phyloP scores from a whole-genome alignment of 2,113 vertebrate species.

The Heterotilapia buettikoferi region DNA sequence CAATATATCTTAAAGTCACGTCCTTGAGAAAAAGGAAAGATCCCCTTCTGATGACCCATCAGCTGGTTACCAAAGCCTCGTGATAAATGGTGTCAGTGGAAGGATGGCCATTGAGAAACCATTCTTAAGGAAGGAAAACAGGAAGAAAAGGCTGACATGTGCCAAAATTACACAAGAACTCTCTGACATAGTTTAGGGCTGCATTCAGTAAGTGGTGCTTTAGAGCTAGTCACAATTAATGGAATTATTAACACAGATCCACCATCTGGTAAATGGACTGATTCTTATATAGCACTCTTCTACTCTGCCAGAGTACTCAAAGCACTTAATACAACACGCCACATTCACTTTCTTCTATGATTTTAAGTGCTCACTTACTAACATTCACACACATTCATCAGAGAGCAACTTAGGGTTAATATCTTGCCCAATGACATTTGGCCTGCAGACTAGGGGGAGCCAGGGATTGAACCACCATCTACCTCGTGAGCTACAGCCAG shows the following conservation, averaged over 20 bases:
- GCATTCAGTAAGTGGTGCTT: neutral
- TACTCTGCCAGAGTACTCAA: no score
- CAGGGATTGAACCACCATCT: rapidly evolving
- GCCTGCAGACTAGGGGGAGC: neutral
- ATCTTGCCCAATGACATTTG: neutral
- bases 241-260: neutral
- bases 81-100: neutral
- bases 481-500: neutral
- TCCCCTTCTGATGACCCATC: rapidly evolving
- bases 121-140: neutral
- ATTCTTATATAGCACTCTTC: no score
- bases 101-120: neutral
- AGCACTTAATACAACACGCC: rapidly evolving
- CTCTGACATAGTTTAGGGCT: neutral
- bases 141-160: neutral
- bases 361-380: neutral
- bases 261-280: no score
- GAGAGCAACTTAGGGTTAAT: neutral
- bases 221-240: neutral
- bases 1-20: neutral
- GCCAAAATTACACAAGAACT: neutral
- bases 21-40: neutral
- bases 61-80: neutral
- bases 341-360: neutral
- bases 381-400: neutral